These are phyloP conservation scores for Danio kyathit DNA, from an alignment of 2,797 vertebrate species.

Conservation along the genomic window DNA sequence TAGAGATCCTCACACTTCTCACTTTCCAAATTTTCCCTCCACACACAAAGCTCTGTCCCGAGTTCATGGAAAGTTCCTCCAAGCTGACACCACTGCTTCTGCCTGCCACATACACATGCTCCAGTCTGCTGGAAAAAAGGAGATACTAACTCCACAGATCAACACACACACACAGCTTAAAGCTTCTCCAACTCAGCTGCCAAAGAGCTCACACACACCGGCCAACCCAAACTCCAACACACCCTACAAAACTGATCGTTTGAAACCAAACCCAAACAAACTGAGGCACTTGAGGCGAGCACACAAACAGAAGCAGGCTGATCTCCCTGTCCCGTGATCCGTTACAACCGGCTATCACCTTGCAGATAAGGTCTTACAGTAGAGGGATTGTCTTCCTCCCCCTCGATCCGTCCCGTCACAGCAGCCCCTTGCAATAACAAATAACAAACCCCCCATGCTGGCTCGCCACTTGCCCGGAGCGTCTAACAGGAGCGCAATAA, in stretches of 20 bases:
- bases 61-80: constrained; percentile 65
- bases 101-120: constrained; percentile 62
- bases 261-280: constrained; percentile 53
- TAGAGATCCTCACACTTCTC: constrained; percentile 32
- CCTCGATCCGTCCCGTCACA: constrained; percentile 20
- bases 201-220: constrained; percentile 37
- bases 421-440: constrained; percentile 64
- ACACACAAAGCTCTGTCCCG: constrained; percentile 55
- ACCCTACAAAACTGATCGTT: constrained; percentile 68
- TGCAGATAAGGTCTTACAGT: constrained; percentile 72
- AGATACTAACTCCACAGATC: constrained; percentile 56
- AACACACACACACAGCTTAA: constrained; percentile 44
- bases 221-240: constrained; percentile 65
- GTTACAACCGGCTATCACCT: constrained; percentile 70
- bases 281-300: constrained; percentile 19
- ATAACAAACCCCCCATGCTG: constrained; percentile 50
- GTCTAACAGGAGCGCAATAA: constrained; percentile 52
- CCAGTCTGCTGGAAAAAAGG: constrained; percentile 56
- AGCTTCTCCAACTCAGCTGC: constrained; percentile 31
- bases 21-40: constrained; percentile 47
- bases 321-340: constrained; percentile 64
- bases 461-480: constrained; percentile 58
- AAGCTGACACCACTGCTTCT: constrained; percentile 47
- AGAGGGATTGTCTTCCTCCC: constrained; percentile 68
- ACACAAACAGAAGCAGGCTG: constrained; percentile 42